Conservation (phyloP, 2,888 invertebrate genomes). For the Coenonympha arcania region DNA sequence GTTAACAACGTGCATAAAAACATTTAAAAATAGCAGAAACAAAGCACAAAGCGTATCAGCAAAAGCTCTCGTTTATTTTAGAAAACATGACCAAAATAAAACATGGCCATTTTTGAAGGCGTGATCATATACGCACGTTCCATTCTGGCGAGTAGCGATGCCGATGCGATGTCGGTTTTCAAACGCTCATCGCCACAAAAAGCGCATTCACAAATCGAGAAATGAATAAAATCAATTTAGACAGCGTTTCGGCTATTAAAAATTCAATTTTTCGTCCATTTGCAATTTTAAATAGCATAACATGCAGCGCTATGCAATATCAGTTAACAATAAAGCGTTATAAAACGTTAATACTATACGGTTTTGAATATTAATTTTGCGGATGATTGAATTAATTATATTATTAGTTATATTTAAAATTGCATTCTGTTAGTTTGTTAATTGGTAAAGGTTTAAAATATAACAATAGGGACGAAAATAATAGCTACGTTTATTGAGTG, state of each 20-base stretch:
- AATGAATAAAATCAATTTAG: constrained; percentile 11
- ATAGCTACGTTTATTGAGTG: too few species aligned
- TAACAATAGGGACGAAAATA: too few species aligned
- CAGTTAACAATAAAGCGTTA: neutral
- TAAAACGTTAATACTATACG: neutral
- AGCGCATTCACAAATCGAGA: constrained; percentile 14
- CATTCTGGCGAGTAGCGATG: too few species aligned
- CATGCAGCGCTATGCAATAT: neutral
- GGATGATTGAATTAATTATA: neutral
- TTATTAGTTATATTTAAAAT: neutral
- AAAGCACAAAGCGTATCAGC: constrained; percentile 11
- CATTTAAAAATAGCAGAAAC: neutral
- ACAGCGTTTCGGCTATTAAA: constrained; percentile 2
- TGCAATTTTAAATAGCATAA: constrained; percentile 6
- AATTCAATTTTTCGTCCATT: constrained; percentile 3
- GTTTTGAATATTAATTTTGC: neutral
- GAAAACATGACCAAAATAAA: constrained; percentile 19
- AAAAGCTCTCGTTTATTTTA: constrained; percentile 18
- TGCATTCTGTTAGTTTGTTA: neutral
- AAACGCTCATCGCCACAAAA: constrained; percentile 18
- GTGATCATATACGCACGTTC: constrained; percentile 21
- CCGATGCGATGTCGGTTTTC: constrained; percentile 13
- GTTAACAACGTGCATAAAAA: constrained; percentile 3
- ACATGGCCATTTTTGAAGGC: constrained; percentile 19
- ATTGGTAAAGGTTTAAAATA: neutral